Base-by-base conservation (phyloP, 2,888 invertebrate species). In the Caprella mutica region DNA sequence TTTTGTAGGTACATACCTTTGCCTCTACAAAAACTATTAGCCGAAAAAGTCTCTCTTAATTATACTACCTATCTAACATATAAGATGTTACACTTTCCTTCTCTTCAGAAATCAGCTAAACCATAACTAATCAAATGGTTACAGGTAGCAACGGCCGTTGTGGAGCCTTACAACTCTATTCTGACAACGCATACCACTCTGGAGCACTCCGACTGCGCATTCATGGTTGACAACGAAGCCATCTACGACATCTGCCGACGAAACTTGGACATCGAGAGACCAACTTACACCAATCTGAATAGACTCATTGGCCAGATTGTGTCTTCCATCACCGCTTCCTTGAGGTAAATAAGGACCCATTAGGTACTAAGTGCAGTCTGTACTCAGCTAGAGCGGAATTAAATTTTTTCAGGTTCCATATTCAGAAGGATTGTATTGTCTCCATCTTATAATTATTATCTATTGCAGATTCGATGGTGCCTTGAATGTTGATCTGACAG, bases 81-180 rank as follows among this genome's bases (percentile, higher is more conserved):
- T n/a, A n/a, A n/a, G n/a, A n/a, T n/a, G n/a, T n/a, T n/a, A n/a
- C n/a, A n/a, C n/a, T n/a, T n/a, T n/a, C n/a, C n/a, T n/a, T n/a
- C n/a, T n/a, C n/a, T n/a, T n/a, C n/a, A n/a, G n/a, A n/a, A n/a
- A n/a, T n/a, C n/a, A n/a, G n/a, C n/a, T n/a, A n/a, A n/a, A n/a
- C n/a, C n/a, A n/a, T n/a, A n/a, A n/a, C n/a, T n/a, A n/a, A n/a
- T n/a, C n/a, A n/a, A n/a, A n/a, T n/a, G n/a, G n/a, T 17, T 23
- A 44, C 59, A 60, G 40, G 61, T 61, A 14, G 61, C 62, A 35
- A 91, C 92, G 1, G 88, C 92, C 0, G 90, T 93, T 12, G 92
- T 92, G 40, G 92, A 93, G 72, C 93, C 93, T 0, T 94, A 93
- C 75, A 94, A 94, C 72, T 85, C 92, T 0, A 82, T 91, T 56